Percentiles rank a stretch among this genome's conserved stretches.
Conservation (phyloP, 2,888 invertebrate species). For the Prosapia bicincta region DNA sequence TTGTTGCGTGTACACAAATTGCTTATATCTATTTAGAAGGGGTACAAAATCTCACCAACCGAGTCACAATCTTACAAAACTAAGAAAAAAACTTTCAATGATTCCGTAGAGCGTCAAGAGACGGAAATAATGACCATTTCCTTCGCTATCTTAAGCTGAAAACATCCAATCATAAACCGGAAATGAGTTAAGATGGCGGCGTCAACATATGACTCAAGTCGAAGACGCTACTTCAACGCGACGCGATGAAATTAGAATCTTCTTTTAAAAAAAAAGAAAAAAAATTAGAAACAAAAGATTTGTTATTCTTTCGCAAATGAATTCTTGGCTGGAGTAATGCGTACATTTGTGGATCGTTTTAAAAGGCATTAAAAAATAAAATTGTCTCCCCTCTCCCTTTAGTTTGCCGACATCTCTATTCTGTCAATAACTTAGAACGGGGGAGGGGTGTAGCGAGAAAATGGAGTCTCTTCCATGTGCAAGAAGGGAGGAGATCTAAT, state of each 20-base stretch:
- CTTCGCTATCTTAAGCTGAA: conserved; percentile 27
- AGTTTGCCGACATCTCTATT: neutral
- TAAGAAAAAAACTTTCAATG: neutral
- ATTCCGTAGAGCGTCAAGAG: neutral
- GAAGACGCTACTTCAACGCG: neutral
- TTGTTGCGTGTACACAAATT: neutral
- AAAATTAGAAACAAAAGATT: neutral
- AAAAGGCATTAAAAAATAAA: neutral
- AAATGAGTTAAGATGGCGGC: conserved; percentile 30
- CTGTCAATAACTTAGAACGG: neutral
- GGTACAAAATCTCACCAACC: neutral
- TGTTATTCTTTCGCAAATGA: neutral
- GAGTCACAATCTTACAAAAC: neutral
- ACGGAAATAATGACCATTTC: conserved; percentile 29
- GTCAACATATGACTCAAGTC: conserved; percentile 26
- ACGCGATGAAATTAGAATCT: no score
- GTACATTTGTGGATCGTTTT: neutral
- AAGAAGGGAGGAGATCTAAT: conserved; percentile 2
- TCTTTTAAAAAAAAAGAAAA: neutral
- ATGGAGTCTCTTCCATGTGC: conserved; percentile 2
- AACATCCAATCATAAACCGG: conserved; percentile 28
- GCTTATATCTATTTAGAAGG: neutral
- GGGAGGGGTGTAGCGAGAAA: conserved; percentile 6
- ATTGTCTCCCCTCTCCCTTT: neutral
- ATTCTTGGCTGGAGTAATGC: neutral